These are phyloP conservation scores for Falco columbarius DNA, from an alignment of 2,797 vertebrate genomes.

Conservation along the genomic window DNA sequence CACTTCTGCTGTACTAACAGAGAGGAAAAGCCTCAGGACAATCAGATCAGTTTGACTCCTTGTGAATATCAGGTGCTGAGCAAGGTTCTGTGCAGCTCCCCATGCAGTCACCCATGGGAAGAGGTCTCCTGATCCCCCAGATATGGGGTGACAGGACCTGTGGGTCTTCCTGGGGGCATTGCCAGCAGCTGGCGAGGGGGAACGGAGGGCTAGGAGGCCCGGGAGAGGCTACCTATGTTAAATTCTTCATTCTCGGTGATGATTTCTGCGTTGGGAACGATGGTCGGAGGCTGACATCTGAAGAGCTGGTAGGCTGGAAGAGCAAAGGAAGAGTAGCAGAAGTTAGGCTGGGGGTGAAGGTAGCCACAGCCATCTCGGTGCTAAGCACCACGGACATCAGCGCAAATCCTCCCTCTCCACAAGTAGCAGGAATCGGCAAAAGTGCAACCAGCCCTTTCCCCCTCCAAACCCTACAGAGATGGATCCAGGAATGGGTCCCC, in stretches of 20 bases:
- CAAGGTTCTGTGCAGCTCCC: neutral
- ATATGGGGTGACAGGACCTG: rapidly evolving
- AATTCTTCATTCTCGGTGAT: conserved; percentile 95
- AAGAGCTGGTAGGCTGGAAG: conserved; percentile 90
- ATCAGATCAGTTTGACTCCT: rapidly evolving
- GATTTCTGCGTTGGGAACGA: conserved; percentile 94
- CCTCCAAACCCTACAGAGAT: neutral
- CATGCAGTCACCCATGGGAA: rapidly evolving
- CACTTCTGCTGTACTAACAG: neutral
- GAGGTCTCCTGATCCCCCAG: neutral
- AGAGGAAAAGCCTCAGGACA: neutral
- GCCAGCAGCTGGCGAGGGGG: neutral
- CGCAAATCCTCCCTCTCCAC: neutral
- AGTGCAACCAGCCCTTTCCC: neutral
- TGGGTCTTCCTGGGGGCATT: rapidly evolving
- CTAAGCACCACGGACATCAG: neutral
- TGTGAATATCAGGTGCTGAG: rapidly evolving
- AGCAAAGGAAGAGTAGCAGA: neutral
- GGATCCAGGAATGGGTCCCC: neutral
- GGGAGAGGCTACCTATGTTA: conserved; percentile 85
- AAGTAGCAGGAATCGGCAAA: neutral
- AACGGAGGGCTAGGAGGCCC: neutral
- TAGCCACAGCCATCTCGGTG: rapidly evolving
- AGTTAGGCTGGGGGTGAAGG: neutral
- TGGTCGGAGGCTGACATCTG: conserved; percentile 90